phyloP scores from a whole-genome alignment of 2,888 invertebrate genomes.

The Drosophila flavopinicola region DNA sequence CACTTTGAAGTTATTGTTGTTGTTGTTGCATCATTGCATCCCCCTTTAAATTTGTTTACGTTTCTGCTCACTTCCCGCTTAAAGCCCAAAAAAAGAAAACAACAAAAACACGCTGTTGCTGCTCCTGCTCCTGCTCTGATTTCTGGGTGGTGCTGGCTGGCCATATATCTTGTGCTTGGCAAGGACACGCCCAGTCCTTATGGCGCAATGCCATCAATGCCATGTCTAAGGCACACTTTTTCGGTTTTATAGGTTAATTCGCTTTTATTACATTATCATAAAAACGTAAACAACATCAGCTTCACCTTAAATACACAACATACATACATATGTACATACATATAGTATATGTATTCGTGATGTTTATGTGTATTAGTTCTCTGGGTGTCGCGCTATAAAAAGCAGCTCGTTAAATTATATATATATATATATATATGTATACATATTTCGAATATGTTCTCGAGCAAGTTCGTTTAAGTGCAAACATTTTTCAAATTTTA shows the following conservation, averaged over 20 bases:
- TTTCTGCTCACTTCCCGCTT: constrained; percentile 42
- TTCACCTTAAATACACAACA: constrained; percentile 34
- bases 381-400: constrained; percentile 59
- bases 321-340: neutral
- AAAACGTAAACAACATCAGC: constrained; percentile 63
- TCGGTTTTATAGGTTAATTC: constrained; percentile 82
- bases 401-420: constrained; percentile 57
- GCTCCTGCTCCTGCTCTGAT: neutral
- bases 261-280: constrained; percentile 82
- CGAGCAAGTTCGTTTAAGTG: constrained; percentile 23
- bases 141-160: constrained; percentile 33
- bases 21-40: neutral
- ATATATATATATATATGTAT: no score
- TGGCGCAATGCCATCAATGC: constrained; percentile 77
- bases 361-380: constrained; percentile 43
- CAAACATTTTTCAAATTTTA: constrained; percentile 23
- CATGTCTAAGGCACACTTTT: constrained; percentile 74
- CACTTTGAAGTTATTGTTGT: constrained; percentile 46
- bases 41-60: constrained; percentile 62
- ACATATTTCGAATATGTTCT: constrained; percentile 43
- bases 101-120: constrained; percentile 38
- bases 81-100: no score
- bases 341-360: neutral
- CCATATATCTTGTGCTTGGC: constrained; percentile 48
- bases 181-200: constrained; percentile 78